Evolutionary conservation across 2,888 invertebrate species (phyloP).

Genomic region (Lobophora halterata): DNA sequence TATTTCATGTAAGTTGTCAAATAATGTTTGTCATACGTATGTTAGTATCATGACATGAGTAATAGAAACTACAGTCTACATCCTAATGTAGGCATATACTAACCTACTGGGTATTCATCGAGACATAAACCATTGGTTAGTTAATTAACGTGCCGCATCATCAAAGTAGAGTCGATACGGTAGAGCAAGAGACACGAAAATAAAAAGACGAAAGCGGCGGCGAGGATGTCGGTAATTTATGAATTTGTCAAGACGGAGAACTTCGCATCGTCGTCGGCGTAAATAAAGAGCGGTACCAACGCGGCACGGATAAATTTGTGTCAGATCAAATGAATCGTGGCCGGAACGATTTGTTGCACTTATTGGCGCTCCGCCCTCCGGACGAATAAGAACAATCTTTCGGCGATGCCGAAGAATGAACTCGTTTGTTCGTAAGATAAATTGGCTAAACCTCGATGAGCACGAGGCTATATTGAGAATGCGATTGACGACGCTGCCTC

Average conservation of each 20-base stretch:
- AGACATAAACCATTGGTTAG: constrained; percentile 36
- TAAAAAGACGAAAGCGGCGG: constrained; percentile 54
- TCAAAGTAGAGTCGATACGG: constrained; percentile 71
- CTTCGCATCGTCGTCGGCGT: constrained; percentile 70
- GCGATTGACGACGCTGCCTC: constrained; percentile 12
- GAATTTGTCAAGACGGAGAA: constrained; percentile 80
- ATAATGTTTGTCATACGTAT: too few relatives aligned
- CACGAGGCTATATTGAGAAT: constrained; percentile 20
- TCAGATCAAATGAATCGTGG: constrained; percentile 79
- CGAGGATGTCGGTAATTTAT: constrained; percentile 80
- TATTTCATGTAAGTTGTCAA: too few relatives aligned
- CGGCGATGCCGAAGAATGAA: constrained; percentile 44
- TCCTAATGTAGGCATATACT: too few relatives aligned
- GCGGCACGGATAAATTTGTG: constrained; percentile 77
- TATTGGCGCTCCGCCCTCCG: constrained; percentile 54
- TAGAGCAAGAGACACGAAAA: constrained; percentile 66
- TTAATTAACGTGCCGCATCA: constrained; percentile 56
- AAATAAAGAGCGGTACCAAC: constrained; percentile 75
- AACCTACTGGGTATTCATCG: too few relatives aligned
- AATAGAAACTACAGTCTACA: too few relatives aligned
- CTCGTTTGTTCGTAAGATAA: constrained; percentile 48
- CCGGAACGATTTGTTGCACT: constrained; percentile 68
- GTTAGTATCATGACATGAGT: too few relatives aligned
- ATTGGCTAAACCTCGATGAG: constrained; percentile 38
- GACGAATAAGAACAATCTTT: constrained; percentile 41